phyloP scores from a whole-genome alignment of 2,113 vertebrate genomes.

The Ciconia maguari region DNA sequence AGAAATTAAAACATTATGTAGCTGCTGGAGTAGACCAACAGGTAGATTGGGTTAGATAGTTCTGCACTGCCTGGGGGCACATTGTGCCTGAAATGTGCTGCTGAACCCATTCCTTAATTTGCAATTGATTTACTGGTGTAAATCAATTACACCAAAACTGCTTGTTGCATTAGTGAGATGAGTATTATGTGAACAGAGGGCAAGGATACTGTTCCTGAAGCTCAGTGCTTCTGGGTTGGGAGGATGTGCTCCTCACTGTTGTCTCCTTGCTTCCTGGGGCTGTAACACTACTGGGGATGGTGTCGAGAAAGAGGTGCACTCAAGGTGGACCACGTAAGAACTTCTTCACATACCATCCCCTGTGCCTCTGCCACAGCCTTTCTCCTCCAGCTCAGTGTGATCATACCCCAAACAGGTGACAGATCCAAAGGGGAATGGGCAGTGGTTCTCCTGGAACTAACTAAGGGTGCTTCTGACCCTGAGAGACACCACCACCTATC shows the following conservation, averaged over 20 bases:
- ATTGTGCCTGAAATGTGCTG: background rate
- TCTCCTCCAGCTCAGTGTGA: background rate
- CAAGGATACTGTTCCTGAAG: background rate
- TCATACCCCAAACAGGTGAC: rapidly evolving
- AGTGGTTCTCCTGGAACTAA: background rate
- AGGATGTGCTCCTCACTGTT: background rate
- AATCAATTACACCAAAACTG: background rate
- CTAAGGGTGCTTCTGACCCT: background rate
- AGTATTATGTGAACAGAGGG: background rate
- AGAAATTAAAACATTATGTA: background rate
- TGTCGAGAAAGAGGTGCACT: background rate
- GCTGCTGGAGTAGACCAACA: background rate
- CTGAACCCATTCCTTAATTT: background rate
- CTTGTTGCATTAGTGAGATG: background rate
- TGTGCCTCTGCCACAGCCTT: background rate
- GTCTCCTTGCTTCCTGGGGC: background rate
- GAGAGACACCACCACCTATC: background rate
- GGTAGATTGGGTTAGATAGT: background rate
- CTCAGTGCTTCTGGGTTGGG: background rate
- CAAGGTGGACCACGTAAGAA: background rate
- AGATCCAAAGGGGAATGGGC: background rate
- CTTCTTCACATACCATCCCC: background rate
- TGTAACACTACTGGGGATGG: background rate
- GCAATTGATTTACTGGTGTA: background rate
- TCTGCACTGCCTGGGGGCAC: background rate